A percentile compares a stretch with the other conserved stretches of the same genome.
Conservation (phyloP, 2,888 invertebrate species). For the Hydrotaea diabolus region DNA sequence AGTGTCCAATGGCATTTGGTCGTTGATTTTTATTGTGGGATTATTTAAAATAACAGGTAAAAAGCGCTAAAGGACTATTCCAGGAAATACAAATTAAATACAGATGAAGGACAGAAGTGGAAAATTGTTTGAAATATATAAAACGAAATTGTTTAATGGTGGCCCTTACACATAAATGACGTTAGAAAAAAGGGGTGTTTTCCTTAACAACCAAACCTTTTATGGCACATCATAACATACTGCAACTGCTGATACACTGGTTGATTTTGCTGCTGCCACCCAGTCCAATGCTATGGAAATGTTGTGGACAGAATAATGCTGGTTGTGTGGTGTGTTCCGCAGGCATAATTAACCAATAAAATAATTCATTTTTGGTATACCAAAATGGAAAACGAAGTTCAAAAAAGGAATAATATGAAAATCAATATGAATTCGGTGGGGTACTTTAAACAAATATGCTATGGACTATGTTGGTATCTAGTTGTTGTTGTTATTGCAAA, state of each 20-base stretch:
- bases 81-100: not conserved
- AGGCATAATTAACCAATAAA: conserved; percentile 12
- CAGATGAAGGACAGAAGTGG: not conserved
- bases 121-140: not conserved
- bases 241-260: conserved; percentile 23
- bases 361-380: conserved; percentile 10
- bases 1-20: conserved; percentile 48
- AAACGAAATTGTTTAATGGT: not conserved
- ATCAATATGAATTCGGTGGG: not conserved
- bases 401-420: conserved; percentile 1
- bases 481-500: not conserved
- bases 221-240: not conserved
- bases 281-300: not conserved
- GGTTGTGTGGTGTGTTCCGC: not conserved
- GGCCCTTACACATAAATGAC: not conserved
- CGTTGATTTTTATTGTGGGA: conserved; percentile 55
- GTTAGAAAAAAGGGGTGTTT: conserved; percentile 56
- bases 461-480: not conserved
- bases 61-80: not conserved
- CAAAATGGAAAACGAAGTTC: not conserved
- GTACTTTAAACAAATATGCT: not conserved
- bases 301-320: conserved; percentile 14
- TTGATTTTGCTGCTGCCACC: conserved; percentile 3
- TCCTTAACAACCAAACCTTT: conserved; percentile 24
- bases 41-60: conserved; percentile 60